Evolutionary conservation across 1,140 invertebrate genomes (phyloP), one percentile per base, ranked within the genome.

Genomic region (Hylaeus volcanicus): DNA sequence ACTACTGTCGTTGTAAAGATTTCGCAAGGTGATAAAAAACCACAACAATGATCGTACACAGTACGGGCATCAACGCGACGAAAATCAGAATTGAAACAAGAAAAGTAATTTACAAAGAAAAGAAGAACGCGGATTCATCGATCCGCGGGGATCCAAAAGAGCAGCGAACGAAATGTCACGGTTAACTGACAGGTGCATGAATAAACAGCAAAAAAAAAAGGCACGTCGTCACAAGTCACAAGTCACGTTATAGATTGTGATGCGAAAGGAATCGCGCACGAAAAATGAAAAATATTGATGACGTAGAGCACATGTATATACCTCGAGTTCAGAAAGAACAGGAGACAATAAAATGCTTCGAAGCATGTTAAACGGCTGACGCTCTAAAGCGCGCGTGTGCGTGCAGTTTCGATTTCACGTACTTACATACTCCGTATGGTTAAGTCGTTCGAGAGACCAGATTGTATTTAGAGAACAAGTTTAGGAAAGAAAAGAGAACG

Each of bases 291-390:
- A 71, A 63, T 43, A 15, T 15, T 26, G 37, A 53, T 53, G 68
- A 71, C 68, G 15, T 45, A 26, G n/a, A 72, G 69, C 76, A 78
- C 69, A 79, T 73, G 58, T 64, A 78, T 15, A 26, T 78, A 68
- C 2, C 15, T 43, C 56, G 39, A 55, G 15, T 78, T 63, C 15
- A 63, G 63, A 48, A 72, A 72, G 11, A 63, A 26, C 63, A 48
- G 61, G 48, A 72, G 15, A 63, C 14, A 41, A 71, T 51, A 63
- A 69, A 78, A 78, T n/a, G 15, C 68, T 39, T 77, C 15, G n/a
- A 60, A 70, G 43, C 15, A 45, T 48, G 48, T 63, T 72, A 37
- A 51, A 72, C 15, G 12, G 41, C 39, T 15, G n/a, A 53, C 43
- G 43, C 74, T 37, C 43, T 12, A 55, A 58, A 45, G n/a, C 58